Evolutionary conservation across 2,888 invertebrate genomes (phyloP).

Genomic region (Cheiracanthium punctorium): DNA sequence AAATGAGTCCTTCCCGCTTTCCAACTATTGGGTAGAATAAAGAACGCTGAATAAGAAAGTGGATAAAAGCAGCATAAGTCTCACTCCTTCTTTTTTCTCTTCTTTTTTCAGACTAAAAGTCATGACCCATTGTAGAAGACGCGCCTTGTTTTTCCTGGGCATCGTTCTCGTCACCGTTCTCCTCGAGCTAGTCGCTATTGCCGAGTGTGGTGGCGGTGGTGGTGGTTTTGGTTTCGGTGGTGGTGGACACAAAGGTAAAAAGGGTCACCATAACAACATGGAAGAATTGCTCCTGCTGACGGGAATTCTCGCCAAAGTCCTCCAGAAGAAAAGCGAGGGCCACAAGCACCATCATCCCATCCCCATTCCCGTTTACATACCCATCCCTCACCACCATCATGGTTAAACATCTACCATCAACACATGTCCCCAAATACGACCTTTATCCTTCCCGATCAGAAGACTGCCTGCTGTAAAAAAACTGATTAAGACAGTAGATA

Average conservation of each 20-base stretch:
- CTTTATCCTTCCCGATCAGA: no score
- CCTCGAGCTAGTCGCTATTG: slow-evolving; percentile 20
- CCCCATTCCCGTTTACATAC: slow-evolving; percentile 54
- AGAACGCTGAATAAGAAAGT: no score
- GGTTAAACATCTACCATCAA: background rate
- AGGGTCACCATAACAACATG: slow-evolving; percentile 39
- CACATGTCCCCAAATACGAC: no score
- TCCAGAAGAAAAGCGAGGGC: slow-evolving; percentile 22
- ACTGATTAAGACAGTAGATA: no score
- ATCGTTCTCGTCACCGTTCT: slow-evolving; percentile 29
- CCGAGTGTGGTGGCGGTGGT: slow-evolving; percentile 13
- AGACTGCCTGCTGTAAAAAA: no score
- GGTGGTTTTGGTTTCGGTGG: background rate
- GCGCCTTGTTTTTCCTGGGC: slow-evolving; percentile 25
- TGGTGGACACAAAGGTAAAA: background rate
- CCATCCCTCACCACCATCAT: slow-evolving; percentile 32
- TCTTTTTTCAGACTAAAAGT: background rate
- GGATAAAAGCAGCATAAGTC: no score
- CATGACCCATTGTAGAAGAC: slow-evolving; percentile 29
- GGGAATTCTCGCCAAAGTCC: slow-evolving; percentile 59
- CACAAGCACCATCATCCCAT: slow-evolving; percentile 48
- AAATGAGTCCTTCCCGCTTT: no score
- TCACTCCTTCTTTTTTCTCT: no score
- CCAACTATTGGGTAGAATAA: no score
- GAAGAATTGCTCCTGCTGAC: slow-evolving; percentile 54